Evolutionary conservation across 2,888 invertebrate genomes (phyloP), one percentile per base, ranked within the genome.

Genomic region (Frankliniella intonsa): DNA sequence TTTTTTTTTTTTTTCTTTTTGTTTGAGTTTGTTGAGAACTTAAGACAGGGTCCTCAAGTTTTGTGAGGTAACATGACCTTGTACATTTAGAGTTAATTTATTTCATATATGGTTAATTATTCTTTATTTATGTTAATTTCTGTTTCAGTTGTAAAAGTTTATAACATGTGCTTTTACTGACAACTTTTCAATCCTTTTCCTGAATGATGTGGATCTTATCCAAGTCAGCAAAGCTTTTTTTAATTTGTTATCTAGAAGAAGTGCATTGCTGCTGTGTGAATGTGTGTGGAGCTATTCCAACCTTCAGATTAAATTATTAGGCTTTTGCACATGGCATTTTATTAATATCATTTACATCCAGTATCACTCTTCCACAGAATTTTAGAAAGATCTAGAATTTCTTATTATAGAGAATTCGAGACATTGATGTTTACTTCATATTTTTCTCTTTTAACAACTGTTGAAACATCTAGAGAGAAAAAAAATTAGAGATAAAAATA

Each of bases 301-400:
- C 69, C 69, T 76, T 76, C 69, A 76, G n/a, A 76, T 76, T 76
- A 76, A 76, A 76, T 76, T 76, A 76, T 76, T 76, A 76, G 69
- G 69, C 69, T 76, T 76, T 76, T 76, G 69, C 69, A 76, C 22
- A 7, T 38, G 38, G 38, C 38, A 38, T 38, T 38, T 38, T 38
- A 38, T 38, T 38, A 38, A 38, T 5, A 38, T 38, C 38, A 38
- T 38, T 38, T 38, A n/a, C n/a, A n/a, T 62, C 62, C 62, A 11
- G 51, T 51, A 51, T 51, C 51, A 9, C 51, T 51, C 19, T 55
- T 55, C 55, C 0, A 5, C 38, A 38, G 38, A 55, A 14, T 55
- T 55, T 14, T 55, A 19, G 7, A 55, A 5, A 19, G 5, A 55
- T 19, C 55, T 19, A 55, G 2, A 55, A 55, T 55, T 14, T 10